A percentile compares a stretch with the other conserved stretches of the same genome.
These are phyloP conservation scores for Urosaurus nigricauda DNA, from an alignment of 2,797 vertebrate genomes.

Conservation along the genomic window DNA sequence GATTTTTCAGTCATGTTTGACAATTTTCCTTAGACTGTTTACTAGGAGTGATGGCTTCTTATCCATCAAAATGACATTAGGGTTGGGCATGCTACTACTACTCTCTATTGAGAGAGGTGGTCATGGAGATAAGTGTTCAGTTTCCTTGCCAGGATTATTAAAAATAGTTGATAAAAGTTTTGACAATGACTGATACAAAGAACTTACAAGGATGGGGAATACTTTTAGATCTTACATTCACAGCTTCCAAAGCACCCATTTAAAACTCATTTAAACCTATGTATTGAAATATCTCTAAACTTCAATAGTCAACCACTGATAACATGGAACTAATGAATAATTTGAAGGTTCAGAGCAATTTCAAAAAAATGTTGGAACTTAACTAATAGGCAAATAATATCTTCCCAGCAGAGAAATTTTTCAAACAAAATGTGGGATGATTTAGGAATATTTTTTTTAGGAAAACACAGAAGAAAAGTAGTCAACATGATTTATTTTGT, in stretches of 20 bases:
- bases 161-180: background rate
- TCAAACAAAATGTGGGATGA: background rate
- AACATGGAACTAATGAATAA: background rate
- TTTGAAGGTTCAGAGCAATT: background rate
- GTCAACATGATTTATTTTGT: background rate
- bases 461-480: background rate
- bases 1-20: background rate
- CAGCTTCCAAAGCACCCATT: background rate
- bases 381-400: background rate
- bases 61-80: background rate
- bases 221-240: background rate
- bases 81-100: background rate
- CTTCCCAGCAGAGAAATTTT: background rate
- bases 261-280: background rate
- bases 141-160: background rate
- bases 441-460: constrained; percentile 11
- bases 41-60: background rate
- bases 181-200: background rate
- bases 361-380: background rate
- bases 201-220: background rate
- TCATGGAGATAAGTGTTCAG: background rate
- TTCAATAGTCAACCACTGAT: background rate
- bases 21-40: background rate
- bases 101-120: background rate
- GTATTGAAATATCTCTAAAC: background rate